Percentiles rank a stretch among this genome's conserved stretches.
These are phyloP conservation scores for Acanthopleura granulata DNA, from an alignment of 2,888 invertebrate genomes.

Conservation along the genomic window DNA sequence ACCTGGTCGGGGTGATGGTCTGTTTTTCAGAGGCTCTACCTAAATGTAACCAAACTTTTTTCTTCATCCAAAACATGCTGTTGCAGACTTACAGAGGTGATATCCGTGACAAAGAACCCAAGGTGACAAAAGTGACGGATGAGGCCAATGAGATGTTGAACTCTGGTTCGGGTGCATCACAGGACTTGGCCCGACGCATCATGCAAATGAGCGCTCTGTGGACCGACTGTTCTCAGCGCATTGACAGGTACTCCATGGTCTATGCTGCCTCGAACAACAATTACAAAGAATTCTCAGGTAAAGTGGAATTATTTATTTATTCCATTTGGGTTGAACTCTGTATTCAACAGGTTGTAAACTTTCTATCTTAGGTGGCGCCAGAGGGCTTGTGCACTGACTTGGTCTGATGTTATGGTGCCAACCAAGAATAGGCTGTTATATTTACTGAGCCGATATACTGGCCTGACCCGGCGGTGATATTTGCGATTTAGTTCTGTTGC, in stretches of 20 bases:
- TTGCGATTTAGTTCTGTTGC: no score
- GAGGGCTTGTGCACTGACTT: no score
- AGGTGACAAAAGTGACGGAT: slow-evolving; percentile 49
- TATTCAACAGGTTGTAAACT: no score
- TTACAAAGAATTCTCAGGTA: slow-evolving; percentile 62
- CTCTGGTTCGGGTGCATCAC: slow-evolving; percentile 50
- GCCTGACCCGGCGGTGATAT: no score
- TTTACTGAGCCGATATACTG: no score
- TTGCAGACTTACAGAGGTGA: slow-evolving; percentile 51
- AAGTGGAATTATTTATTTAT: background rate
- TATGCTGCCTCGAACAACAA: slow-evolving; percentile 54
- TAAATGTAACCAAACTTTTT: no score
- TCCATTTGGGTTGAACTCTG: no score
- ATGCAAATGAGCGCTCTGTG: slow-evolving; percentile 61
- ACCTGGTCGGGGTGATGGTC: no score
- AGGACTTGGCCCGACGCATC: slow-evolving; percentile 55
- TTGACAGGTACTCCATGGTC: slow-evolving; percentile 53
- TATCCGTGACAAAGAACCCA: slow-evolving; percentile 44
- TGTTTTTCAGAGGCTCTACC: no score
- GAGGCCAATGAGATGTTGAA: slow-evolving; percentile 52
- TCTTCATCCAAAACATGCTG: background rate
- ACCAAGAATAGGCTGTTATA: no score
- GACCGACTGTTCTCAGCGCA: slow-evolving; percentile 57
- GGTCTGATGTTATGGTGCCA: no score
- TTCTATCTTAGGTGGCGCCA: no score